Evolutionary conservation across 2,888 invertebrate genomes (phyloP), one percentile per base, ranked within the genome.

Genomic region (Resseliella maxima): DNA sequence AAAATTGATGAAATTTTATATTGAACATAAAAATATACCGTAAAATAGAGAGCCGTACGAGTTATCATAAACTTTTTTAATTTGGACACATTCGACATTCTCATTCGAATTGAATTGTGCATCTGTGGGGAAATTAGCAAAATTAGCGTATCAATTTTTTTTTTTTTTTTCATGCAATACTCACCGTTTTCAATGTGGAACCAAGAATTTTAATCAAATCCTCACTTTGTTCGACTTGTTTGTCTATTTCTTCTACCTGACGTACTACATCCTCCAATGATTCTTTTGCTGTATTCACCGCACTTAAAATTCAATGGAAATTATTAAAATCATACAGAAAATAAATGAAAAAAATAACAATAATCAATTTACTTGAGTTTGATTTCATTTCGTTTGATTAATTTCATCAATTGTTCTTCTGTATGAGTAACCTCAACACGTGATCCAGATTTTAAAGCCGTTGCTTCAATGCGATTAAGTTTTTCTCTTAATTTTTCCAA

Each of bases 31-130:
- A 83, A n/a, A 89, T 10, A n/a, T 83, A 94, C 94, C 89, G 93
- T 92, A 89, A 93, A 94, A 3, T 93, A 92, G 87, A 94, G 90
- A 64, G 93, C 89, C 46, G 91, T 90, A 31, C 94, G 90, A 83
- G 94, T 92, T 38, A 92, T 92, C 87, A 92, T 91, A 89, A 94
- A 94, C 1, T 92, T 90, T 86, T 89, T 88, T 87, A 85, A 36
- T n/a, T 38, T 38, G 21, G 36, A 38, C 1, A 83, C 83, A 72
- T 72, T 72, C 3, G 35, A 10, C 72, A 72, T 31, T 15, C 72
- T 31, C 72, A 72, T 72, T 35, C 15, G 3, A 18, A 72, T 15
- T 35, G 83, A 83, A 38, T n/a, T 83, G n/a, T 38, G 24, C n/a
- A 83, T 83, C 83, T 83, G 24, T 8, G n/a, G 27, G 2, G 27